These are phyloP conservation scores for Austrolebias charrua DNA, from an alignment of 2,797 vertebrate genomes.

Conservation along the genomic window DNA sequence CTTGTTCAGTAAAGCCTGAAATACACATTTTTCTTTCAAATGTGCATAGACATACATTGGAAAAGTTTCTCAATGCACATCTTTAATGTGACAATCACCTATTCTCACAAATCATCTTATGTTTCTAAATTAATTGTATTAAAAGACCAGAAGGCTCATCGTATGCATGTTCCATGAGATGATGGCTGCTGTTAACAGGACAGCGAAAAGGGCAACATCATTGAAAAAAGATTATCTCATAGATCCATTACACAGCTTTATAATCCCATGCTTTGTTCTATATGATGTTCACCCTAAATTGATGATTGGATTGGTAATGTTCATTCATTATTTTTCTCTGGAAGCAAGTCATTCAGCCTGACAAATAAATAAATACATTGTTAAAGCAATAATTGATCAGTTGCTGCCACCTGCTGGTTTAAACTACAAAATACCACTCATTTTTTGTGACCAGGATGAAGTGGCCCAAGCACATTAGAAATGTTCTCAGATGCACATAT, in stretches of 20 bases:
- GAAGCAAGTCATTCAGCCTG: neutral
- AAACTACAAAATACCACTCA: neutral
- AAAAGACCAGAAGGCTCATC: neutral
- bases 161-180: neutral
- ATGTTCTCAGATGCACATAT: too few relatives aligned
- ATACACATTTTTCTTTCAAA: neutral
- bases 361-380: neutral
- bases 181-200: neutral
- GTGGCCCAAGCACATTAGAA: neutral
- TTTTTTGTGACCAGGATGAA: neutral
- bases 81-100: neutral
- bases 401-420: conserved; percentile 59
- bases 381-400: conserved; percentile 3
- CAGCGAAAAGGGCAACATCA: neutral
- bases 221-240: neutral
- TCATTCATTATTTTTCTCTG: neutral
- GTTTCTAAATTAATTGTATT: neutral
- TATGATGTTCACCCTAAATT: too few relatives aligned
- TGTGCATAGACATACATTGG: too few relatives aligned
- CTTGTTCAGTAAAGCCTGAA: conserved; percentile 3
- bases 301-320: too few relatives aligned
- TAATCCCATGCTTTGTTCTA: neutral
- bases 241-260: too few relatives aligned
- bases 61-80: neutral
- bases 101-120: neutral